Base-by-base conservation (phyloP, 2,113 vertebrate species). In the Dasyornis broadbenti region DNA sequence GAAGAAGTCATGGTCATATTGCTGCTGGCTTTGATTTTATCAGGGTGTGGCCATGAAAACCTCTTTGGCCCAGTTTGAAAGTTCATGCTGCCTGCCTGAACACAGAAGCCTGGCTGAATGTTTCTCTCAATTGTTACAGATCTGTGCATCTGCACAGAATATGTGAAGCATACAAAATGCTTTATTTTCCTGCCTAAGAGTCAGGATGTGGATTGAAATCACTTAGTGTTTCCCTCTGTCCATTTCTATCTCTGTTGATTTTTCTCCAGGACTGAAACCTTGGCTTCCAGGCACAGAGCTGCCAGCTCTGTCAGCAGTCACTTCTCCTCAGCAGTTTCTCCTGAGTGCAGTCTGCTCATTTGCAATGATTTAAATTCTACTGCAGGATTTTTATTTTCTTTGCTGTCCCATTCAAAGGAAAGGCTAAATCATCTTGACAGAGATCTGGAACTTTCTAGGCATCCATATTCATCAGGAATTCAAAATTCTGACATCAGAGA, bases 391-490 rank as follows among this genome's bases (percentile, higher is more conserved):
- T 78, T 94, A 78, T 97, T 95, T 96, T 83, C 70, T 79, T 79
- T 86, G 80, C 65, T 92, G 40, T 89, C 77, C 80, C n/a, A 70
- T 71, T 92, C 82, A 95, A 86, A 84, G 52, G 31, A 95, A 89
- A 92, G 60, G 49, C 83, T 92, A 96, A 96, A 96, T 89, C 73
- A 79, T 93, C 64, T 83, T 93, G 94, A 95, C 91, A 96, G 92
- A 94, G 78, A 96, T 81, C 90, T 95, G 88, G 94, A 97, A 96
- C 82, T 93, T 95, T 96, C 82, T 85, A 92, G 83, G 44, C 91
- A 94, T 94, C 45, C 69, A 81, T 89, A 96, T 89, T 91, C 60
- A 96, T 95, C 53, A 89, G 73, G 50, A 90, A 92, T 92, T 84
- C 45, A 83, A 84, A 97, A 83, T 73, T 77, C 40, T 94, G 92